phyloP scores from a whole-genome alignment of 2,888 invertebrate species.

The Nebria salina region DNA sequence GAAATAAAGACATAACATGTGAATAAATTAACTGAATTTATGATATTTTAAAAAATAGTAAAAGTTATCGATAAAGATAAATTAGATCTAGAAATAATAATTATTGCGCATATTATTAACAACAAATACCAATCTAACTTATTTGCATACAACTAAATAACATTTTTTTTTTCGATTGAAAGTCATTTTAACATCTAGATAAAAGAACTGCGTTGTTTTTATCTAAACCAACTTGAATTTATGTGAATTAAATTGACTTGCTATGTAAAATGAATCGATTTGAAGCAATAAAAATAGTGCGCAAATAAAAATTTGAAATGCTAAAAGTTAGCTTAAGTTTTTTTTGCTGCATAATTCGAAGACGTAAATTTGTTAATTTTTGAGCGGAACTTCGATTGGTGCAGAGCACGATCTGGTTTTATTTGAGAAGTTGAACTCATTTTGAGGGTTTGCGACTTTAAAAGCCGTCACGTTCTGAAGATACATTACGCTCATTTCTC shows the following conservation, averaged over 20 bases:
- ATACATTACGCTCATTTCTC: conserved; percentile 54
- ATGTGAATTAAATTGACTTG: not conserved
- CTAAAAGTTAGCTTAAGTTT: not conserved
- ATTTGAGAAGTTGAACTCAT: conserved; percentile 55
- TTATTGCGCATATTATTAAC: not conserved
- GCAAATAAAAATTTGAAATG: not conserved
- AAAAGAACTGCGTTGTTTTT: not conserved
- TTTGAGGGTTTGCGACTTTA: conserved; percentile 52
- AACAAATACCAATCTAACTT: not conserved
- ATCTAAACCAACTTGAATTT: not conserved
- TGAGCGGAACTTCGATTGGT: conserved; percentile 45
- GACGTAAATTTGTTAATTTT: conserved; percentile 41
- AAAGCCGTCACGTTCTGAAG: conserved; percentile 52
- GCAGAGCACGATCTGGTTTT: conserved; percentile 54
- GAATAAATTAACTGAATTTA: not conserved
- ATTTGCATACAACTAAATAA: not conserved
- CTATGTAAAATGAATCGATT: not conserved
- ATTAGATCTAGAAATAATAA: not conserved
- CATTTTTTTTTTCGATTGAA: not conserved
- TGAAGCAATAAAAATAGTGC: not conserved
- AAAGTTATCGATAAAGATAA: not conserved
- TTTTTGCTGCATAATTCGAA: conserved; percentile 4
- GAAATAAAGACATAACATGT: not conserved
- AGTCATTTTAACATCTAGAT: not conserved
- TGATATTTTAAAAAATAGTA: not conserved